phyloP scores from a whole-genome alignment of 2,113 vertebrate genomes.

The Nycticorax nycticorax region DNA sequence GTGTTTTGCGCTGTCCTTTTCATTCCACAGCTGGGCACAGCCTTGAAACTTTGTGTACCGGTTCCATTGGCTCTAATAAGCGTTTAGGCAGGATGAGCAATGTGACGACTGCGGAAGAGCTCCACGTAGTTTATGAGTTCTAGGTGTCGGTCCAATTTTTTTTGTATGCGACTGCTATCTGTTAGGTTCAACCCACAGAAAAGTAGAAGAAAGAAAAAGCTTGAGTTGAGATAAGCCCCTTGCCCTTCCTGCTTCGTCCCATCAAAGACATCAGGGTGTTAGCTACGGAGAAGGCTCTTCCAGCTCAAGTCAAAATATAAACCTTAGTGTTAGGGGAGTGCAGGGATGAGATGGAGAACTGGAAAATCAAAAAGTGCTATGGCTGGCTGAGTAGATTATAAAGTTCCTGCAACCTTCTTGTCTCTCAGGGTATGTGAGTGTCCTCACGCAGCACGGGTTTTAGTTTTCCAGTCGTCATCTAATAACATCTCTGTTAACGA shows the following conservation, averaged over 20 bases:
- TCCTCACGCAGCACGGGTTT: not conserved
- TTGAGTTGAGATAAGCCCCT: not conserved
- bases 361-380: not conserved
- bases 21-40: not conserved
- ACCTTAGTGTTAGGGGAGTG: not conserved
- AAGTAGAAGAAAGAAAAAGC: not conserved
- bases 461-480: not conserved
- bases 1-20: not conserved
- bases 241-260: not conserved
- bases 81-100: not conserved
- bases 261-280: not conserved
- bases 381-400: not conserved
- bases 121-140: not conserved
- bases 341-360: not conserved
- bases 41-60: not conserved
- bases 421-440: not conserved
- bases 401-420: not conserved
- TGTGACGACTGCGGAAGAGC: not conserved
- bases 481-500: not conserved
- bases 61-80: not conserved
- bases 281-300: not conserved
- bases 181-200: not conserved
- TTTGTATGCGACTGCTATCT: not conserved
- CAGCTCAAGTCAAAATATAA: not conserved
- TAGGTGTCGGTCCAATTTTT: not conserved